Conservation (phyloP, 1,140 invertebrate genomes). For the Papilio helenus region DNA sequence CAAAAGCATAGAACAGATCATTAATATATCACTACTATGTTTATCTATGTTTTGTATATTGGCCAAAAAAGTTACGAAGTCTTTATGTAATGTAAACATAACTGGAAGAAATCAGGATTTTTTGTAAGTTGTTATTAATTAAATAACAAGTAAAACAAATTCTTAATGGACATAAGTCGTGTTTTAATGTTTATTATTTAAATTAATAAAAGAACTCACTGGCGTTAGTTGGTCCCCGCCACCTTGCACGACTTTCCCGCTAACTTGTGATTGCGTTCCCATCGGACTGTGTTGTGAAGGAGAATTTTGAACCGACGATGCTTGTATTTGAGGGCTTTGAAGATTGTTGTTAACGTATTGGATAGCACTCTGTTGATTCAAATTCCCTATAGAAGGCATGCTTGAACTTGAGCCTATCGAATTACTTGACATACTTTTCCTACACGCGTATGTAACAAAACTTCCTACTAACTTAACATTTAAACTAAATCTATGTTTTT, state of each 20-base stretch:
- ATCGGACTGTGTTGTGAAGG: conserved; percentile 84
- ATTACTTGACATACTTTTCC: conserved; percentile 32
- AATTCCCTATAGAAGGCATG: conserved; percentile 68
- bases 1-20: too few species aligned
- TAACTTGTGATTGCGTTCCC: conserved; percentile 67
- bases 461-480: not conserved
- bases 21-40: too few species aligned
- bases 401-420: conserved; percentile 58
- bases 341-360: conserved; percentile 74
- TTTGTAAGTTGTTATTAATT: not conserved
- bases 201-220: conserved; percentile 48
- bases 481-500: not conserved
- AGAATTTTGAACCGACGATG: conserved; percentile 76
- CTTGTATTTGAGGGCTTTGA: conserved; percentile 74
- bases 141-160: not conserved
- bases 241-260: conserved; percentile 59
- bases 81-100: too few species aligned
- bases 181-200: too few species aligned
- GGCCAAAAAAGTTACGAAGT: too few species aligned
- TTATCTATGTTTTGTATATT: too few species aligned
- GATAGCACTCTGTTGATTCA: conserved; percentile 62
- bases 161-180: too few species aligned
- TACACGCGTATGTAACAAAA: not conserved
- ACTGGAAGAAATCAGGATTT: too few species aligned
- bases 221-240: conserved; percentile 67